These are phyloP conservation scores for Pegoplata infirma DNA, from an alignment of 2,888 invertebrate species.

Conservation along the genomic window DNA sequence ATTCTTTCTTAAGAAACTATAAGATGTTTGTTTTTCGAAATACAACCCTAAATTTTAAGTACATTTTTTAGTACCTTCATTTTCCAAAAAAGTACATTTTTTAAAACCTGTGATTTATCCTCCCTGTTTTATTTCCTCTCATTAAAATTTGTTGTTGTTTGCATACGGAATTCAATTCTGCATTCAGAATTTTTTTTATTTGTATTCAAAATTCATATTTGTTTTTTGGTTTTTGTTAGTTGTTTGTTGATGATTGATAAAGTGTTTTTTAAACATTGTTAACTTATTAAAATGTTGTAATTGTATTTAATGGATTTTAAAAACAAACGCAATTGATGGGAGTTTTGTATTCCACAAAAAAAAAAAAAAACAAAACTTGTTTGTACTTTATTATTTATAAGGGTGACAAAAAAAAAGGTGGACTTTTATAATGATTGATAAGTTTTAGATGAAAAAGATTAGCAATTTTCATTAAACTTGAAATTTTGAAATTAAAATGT, in stretches of 20 bases:
- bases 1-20: no score
- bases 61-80: no score
- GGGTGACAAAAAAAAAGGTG: slow-evolving; percentile 33
- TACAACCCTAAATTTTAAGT: no score
- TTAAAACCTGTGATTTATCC: no score
- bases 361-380: slow-evolving; percentile 5
- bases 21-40: no score
- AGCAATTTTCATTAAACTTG: no score
- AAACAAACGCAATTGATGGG: neutral
- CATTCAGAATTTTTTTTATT: slow-evolving; percentile 6
- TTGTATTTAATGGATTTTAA: slow-evolving; percentile 58
- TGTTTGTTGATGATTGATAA: slow-evolving; percentile 65
- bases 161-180: no score
- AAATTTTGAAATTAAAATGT: no score
- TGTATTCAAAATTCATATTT: slow-evolving; percentile 22
- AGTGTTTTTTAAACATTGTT: slow-evolving; percentile 66
- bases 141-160: neutral
- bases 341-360: neutral
- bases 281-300: slow-evolving; percentile 63
- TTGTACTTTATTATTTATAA: slow-evolving; percentile 19
- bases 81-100: no score
- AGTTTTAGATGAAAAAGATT: neutral
- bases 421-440: slow-evolving; percentile 57
- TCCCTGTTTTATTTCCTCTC: neutral
- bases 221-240: slow-evolving; percentile 46